These are phyloP conservation scores for Caligus rogercresseyi DNA, from an alignment of 1,140 invertebrate species.

Conservation along the genomic window DNA sequence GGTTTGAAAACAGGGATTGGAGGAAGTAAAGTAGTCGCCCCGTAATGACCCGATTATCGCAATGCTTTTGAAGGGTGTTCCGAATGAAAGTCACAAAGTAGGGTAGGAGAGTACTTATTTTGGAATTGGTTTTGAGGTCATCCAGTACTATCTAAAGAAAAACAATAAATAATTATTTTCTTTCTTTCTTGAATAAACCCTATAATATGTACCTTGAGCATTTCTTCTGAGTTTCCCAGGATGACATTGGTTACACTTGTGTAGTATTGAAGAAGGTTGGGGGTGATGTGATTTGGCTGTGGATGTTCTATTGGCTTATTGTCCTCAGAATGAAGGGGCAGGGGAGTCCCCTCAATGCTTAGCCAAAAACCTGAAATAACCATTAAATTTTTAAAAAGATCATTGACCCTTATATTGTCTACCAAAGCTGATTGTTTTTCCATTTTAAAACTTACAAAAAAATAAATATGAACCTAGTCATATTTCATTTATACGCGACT, in stretches of 20 bases:
- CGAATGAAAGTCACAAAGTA: conserved; percentile 9
- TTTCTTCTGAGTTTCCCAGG: not conserved
- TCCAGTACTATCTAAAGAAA: not conserved
- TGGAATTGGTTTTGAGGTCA: conserved; percentile 14
- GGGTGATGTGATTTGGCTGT: not conserved
- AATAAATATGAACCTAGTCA: no score
- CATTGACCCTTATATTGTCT: no score
- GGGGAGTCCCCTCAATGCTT: not conserved
- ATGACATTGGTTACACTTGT: not conserved
- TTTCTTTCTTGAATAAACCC: not conserved
- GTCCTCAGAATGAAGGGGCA: not conserved
- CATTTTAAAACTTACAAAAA: no score
- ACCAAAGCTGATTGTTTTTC: no score
- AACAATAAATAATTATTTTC: not conserved
- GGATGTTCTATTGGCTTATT: not conserved
- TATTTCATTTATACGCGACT: no score
- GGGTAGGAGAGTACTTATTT: conserved; percentile 4
- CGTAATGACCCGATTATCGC: not conserved
- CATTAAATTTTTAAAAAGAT: no score
- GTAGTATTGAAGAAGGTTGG: conserved; percentile 7
- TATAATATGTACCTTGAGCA: not conserved
- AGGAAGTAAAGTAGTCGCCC: not conserved
- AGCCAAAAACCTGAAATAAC: not conserved
- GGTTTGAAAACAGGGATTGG: conserved; percentile 1
- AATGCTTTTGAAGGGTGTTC: conserved; percentile 5